These are phyloP conservation scores for Nasonia vitripennis DNA, from an alignment of 1,140 invertebrate species.

Conservation along the genomic window DNA sequence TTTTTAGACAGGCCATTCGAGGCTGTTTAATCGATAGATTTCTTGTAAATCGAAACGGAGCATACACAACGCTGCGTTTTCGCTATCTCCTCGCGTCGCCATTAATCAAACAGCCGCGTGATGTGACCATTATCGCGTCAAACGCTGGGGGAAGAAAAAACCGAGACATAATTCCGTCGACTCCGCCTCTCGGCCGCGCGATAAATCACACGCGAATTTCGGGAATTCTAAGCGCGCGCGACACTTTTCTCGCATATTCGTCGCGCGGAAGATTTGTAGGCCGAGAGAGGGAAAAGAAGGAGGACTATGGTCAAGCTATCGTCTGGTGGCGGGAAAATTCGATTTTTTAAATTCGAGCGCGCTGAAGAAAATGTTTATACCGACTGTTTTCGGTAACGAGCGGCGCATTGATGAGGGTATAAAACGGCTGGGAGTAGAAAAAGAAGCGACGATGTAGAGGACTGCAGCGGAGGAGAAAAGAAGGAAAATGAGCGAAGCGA, in stretches of 20 bases:
- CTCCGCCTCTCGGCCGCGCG: neutral
- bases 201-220: neutral
- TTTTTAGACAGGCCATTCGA: too few species aligned
- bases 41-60: too few species aligned
- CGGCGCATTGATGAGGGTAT: neutral
- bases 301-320: too few species aligned
- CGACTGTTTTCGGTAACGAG: neutral
- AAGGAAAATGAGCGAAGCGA: neutral
- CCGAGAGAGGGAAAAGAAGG: neutral
- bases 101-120: slow-evolving; percentile 17
- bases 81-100: neutral
- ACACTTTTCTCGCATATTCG: neutral
- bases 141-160: neutral
- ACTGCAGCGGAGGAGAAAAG: neutral
- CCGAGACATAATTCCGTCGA: neutral
- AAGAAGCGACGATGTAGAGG: neutral
- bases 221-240: neutral
- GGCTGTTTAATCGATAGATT: too few species aligned
- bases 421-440: neutral
- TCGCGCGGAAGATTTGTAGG: slow-evolving; percentile 27
- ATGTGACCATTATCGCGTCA: neutral
- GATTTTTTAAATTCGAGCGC: slow-evolving; percentile 2
- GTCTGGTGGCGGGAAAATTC: neutral
- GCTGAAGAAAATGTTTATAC: neutral
- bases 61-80: too few species aligned